These are phyloP conservation scores for Spongilla lacustris DNA, from an alignment of 37 sponge, comb jelly and placozoan genomes.

Conservation along the genomic window DNA sequence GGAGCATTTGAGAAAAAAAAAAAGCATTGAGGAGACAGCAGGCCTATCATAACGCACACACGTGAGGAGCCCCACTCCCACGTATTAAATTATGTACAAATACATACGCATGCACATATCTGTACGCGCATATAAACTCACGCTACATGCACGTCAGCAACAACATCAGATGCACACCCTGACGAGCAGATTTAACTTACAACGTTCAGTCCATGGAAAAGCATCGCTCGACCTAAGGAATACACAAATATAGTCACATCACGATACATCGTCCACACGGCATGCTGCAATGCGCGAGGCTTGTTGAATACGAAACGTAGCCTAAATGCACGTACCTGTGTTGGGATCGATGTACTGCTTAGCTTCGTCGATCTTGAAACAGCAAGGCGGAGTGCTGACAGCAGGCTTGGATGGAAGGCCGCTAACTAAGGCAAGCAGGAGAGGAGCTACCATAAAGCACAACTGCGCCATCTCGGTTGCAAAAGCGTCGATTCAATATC, in stretches of 20 bases:
- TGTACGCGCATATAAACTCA: neutral
- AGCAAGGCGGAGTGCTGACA: neutral
- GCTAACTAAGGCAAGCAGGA: neutral
- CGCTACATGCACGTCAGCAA: neutral
- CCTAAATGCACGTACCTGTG: neutral
- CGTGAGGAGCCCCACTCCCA: too few species aligned
- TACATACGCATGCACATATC: too few species aligned
- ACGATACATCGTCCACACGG: too few species aligned
- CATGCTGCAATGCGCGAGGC: too few species aligned
- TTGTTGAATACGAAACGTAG: too few species aligned
- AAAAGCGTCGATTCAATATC: neutral
- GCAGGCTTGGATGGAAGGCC: neutral
- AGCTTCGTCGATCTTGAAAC: neutral
- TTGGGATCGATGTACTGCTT: neutral
- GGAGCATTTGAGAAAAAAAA: neutral
- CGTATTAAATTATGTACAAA: too few species aligned
- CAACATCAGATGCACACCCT: neutral
- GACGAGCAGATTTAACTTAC: conserved; percentile 24
- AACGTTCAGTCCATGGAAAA: conserved; percentile 78
- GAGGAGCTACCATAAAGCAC: neutral
- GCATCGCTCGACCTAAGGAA: conserved; percentile 47
- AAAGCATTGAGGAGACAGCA: too few species aligned
- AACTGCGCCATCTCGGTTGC: neutral
- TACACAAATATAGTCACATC: neutral
- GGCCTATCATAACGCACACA: too few species aligned